Evolutionary conservation across 2,113 vertebrate genomes (phyloP).

Genomic region (Galemys pyrenaicus): DNA sequence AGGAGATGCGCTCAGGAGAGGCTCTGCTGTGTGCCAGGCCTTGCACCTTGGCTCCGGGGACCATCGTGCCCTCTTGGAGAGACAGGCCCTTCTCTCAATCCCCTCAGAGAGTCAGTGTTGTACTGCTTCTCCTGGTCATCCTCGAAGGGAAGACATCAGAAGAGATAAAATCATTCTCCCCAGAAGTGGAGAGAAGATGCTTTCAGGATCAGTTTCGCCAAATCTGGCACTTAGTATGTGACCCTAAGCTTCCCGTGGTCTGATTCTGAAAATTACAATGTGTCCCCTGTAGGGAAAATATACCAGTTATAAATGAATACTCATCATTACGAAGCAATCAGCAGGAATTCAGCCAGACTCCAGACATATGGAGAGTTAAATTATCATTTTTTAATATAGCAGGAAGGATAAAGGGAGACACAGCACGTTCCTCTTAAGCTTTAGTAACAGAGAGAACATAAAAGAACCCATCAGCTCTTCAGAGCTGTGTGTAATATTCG

Average conservation of each 20-base stretch:
- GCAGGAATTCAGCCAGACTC: neutral
- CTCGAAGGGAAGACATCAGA: neutral
- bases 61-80: neutral
- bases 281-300: neutral
- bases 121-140: neutral
- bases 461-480: slow-evolving; percentile 17
- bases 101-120: neutral
- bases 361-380: slow-evolving; percentile 1
- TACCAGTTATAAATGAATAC: neutral
- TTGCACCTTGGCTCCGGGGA: fast-evolving
- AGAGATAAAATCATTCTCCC: neutral
- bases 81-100: neutral
- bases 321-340: slow-evolving; percentile 38
- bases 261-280: slow-evolving; percentile 15
- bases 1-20: neutral
- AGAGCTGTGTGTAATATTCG: slow-evolving; percentile 22
- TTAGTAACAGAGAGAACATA: slow-evolving; percentile 43
- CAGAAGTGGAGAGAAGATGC: neutral
- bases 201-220: neutral
- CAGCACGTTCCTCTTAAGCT: slow-evolving; percentile 18
- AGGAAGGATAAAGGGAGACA: slow-evolving; percentile 31
- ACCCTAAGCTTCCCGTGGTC: neutral
- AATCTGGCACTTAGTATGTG: neutral
- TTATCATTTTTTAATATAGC: slow-evolving; percentile 56
- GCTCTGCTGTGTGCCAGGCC: neutral